Evolutionary conservation across 92 coral and sea anemone species (phyloP).

Genomic region (Nematostella vectensis): DNA sequence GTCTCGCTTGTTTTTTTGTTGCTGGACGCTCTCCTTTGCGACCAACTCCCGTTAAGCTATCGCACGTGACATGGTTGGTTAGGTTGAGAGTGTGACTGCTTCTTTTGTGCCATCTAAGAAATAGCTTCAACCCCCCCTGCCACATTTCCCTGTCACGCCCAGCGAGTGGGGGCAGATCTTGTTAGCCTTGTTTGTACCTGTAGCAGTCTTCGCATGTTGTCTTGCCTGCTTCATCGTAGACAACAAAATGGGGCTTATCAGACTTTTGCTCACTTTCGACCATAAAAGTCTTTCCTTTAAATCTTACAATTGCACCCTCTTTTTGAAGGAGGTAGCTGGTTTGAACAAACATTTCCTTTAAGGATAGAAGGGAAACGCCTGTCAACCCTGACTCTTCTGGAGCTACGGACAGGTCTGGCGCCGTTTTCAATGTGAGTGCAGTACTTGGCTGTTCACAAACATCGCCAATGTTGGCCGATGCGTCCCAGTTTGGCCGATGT

Average conservation of each 20-base stretch:
- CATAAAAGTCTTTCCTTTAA: conserved; percentile 1
- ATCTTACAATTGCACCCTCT: conserved; percentile 4
- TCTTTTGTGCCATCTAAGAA: conserved; percentile 15
- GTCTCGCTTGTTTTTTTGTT: too few species aligned
- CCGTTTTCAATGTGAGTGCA: neutral
- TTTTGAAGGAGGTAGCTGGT: conserved; percentile 9
- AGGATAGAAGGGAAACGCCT: conserved; percentile 24
- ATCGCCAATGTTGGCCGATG: neutral
- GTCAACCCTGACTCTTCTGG: conserved; percentile 24
- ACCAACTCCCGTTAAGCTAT: conserved; percentile 21
- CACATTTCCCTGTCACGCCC: conserved; percentile 16
- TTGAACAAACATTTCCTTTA: conserved; percentile 15
- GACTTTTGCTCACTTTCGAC: conserved; percentile 15
- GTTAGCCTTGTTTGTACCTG: neutral
- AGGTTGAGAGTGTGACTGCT: conserved; percentile 19
- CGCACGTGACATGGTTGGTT: conserved; percentile 19
- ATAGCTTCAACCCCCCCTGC: conserved; percentile 1
- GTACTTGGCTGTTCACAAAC: neutral
- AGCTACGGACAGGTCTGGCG: conserved; percentile 8
- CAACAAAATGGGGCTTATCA: conserved; percentile 16
- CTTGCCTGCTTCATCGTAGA: conserved; percentile 7
- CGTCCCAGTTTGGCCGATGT: neutral
- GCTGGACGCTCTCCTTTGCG: conserved; percentile 10
- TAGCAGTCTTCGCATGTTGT: conserved; percentile 14
- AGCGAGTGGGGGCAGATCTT: conserved; percentile 16